These are phyloP conservation scores for Hirundo rustica DNA, from an alignment of 2,797 vertebrate genomes.

Conservation along the genomic window DNA sequence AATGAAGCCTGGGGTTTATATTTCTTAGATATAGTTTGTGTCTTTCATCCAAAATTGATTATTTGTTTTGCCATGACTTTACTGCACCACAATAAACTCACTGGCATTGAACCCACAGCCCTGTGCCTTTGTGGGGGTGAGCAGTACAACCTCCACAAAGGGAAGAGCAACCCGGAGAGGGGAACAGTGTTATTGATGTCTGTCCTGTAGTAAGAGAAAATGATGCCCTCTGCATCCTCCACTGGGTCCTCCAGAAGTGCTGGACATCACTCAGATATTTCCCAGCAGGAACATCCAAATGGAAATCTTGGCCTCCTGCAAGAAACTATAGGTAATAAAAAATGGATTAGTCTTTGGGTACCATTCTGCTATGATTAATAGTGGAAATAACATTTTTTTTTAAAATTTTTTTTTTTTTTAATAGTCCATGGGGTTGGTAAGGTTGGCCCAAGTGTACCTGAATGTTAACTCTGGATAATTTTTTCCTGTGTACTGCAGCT, in stretches of 20 bases:
- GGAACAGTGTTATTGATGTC: constrained; percentile 13
- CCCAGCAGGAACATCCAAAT: background rate
- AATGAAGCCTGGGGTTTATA: background rate
- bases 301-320: background rate
- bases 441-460: background rate
- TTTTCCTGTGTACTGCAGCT: background rate
- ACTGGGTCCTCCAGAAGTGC: background rate
- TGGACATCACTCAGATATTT: background rate
- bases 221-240: background rate
- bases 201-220: background rate
- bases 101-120: constrained; percentile 1
- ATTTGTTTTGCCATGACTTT: constrained; percentile 27
- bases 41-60: constrained; percentile 19
- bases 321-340: background rate
- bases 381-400: background rate
- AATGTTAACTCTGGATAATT: background rate
- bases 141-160: background rate
- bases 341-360: background rate
- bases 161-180: background rate
- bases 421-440: background rate
- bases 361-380: background rate
- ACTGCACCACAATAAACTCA: background rate
- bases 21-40: background rate
- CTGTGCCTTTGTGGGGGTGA: constrained; percentile 17
- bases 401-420: no score